phyloP scores from a whole-genome alignment of 2,113 vertebrate species.

The Alethe diademata region DNA sequence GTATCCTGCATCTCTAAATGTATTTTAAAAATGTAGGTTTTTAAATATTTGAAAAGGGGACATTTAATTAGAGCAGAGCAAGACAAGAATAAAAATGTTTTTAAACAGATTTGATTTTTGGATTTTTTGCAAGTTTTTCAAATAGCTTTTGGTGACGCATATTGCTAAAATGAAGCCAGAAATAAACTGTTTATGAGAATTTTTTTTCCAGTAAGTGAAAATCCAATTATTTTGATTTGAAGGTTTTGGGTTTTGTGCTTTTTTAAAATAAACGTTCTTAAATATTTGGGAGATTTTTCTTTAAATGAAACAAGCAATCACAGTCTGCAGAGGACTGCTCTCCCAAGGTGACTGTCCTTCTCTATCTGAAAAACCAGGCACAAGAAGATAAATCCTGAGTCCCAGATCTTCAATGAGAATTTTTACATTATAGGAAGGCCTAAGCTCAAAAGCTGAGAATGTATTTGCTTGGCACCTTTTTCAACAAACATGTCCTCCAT shows the following conservation, averaged over 20 bases:
- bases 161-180: not conserved
- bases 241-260: not conserved
- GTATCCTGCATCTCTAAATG: not conserved
- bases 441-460: not conserved
- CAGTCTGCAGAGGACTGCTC: not conserved
- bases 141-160: not conserved
- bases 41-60: not conserved
- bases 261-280: not conserved
- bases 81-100: not conserved
- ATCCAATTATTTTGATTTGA: not conserved
- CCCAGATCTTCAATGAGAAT: not conserved
- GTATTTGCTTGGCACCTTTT: not conserved
- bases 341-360: not conserved
- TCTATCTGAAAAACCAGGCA: not conserved
- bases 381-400: not conserved
- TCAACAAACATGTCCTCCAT: not conserved
- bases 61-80: not conserved
- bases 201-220: not conserved
- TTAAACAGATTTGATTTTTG: not conserved
- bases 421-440: not conserved
- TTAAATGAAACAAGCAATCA: not conserved
- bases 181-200: not conserved
- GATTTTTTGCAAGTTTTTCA: slow-evolving; percentile 2
- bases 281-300: not conserved
- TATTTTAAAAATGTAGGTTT: not conserved